Base-by-base conservation (phyloP, 1,140 invertebrate genomes). In the Yoshiicerus persimilis region DNA sequence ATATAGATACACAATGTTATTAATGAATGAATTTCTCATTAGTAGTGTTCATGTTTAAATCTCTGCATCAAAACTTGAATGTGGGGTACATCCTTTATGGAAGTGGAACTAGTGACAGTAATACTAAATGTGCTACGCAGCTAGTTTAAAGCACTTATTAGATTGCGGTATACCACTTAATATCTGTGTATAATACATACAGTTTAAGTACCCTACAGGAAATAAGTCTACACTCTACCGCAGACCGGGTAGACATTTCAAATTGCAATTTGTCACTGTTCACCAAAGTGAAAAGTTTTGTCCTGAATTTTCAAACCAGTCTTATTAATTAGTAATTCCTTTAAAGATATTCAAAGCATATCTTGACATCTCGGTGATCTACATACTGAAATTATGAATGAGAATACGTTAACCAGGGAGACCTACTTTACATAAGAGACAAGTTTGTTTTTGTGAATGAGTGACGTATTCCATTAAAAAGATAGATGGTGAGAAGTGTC, bases 401-500 rank as follows among this genome's bases (percentile, higher is more conserved):
- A 70, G 13, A 4, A 16, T 13, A 70, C 11, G 66, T 30, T 11
- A 70, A 30, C 47, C n/a, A 47, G 39, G 13, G 66, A 70, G 30
- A 30, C 25, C 13, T 32, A 70, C 25, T 70, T 70, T 16, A 11
- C 66, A 70, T 70, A 11, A 70, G 11, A 30, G 66, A 70, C 25
- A 70, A 70, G 27, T 30, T 13, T 70, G 23, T 10, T 16, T 30
- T 66, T 30, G 30, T 70, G 66, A 70, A 70, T 70, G 66, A 70
- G 66, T 70, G 66, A 30, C 66, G 66, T 70, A 70, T 70, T 70
- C 66, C 66, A 70, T 70, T 70, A 70, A 70, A 70, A 70, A 70
- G 66, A 70, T 70, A 70, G 66, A 70, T 70, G 66, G 66, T 70
- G 66, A 70, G 66, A 70, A 70, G 66, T 70, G 66, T 70, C 66